These are phyloP conservation scores for Apodemia zela DNA, from an alignment of 2,888 invertebrate species.

Conservation along the genomic window DNA sequence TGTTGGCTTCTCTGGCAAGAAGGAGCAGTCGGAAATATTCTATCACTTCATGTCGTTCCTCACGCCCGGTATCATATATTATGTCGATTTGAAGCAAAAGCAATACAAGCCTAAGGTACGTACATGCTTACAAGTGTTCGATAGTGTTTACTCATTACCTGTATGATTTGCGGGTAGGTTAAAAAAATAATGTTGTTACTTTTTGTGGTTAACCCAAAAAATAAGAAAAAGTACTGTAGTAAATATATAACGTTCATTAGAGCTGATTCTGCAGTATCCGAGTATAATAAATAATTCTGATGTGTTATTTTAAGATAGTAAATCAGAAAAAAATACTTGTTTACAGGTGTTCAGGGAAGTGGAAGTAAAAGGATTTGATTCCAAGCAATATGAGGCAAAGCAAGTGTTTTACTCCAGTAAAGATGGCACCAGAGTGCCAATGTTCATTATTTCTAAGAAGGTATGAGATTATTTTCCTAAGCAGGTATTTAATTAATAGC, in stretches of 20 bases:
- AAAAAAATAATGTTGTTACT: too few relatives aligned
- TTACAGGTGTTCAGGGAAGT: slow-evolving; percentile 90
- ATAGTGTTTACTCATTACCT: not conserved
- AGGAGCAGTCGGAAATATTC: slow-evolving; percentile 93
- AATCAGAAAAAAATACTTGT: not conserved
- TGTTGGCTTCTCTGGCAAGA: slow-evolving; percentile 90
- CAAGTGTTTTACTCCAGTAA: slow-evolving; percentile 96
- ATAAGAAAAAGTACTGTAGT: too few relatives aligned
- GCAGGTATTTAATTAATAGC: not conserved
- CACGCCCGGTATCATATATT: slow-evolving; percentile 92
- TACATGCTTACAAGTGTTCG: slow-evolving; percentile 12
- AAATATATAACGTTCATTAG: too few relatives aligned
- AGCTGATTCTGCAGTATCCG: too few relatives aligned
- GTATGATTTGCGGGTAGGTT: too few relatives aligned
- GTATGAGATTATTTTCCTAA: slow-evolving; percentile 50
- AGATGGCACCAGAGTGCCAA: slow-evolving; percentile 96
- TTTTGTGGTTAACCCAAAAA: too few relatives aligned
- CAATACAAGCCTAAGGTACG: slow-evolving; percentile 82
- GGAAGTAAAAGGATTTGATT: slow-evolving; percentile 90
- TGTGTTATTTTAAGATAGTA: too few relatives aligned
- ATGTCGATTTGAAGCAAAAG: slow-evolving; percentile 87
- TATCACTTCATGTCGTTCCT: slow-evolving; percentile 97
- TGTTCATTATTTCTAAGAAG: slow-evolving; percentile 94
- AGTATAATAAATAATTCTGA: too few relatives aligned
- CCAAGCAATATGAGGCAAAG: slow-evolving; percentile 88